These are phyloP conservation scores for Clarias magur DNA, from an alignment of 2,113 vertebrate genomes.

Conservation along the genomic window DNA sequence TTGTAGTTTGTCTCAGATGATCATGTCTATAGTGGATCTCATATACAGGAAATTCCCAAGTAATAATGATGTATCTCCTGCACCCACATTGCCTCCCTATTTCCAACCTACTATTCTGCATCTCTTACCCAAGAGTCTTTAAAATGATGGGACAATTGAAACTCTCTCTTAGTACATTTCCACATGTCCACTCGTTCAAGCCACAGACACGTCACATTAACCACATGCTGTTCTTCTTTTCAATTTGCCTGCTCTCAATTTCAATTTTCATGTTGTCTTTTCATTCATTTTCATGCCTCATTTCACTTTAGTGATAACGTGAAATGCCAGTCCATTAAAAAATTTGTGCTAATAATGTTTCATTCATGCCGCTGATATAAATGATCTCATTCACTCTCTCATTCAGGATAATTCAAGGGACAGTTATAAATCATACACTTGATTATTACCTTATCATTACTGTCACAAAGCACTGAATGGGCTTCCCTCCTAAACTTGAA, in stretches of 20 bases:
- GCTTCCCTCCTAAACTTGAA: neutral
- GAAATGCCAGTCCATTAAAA: constrained; percentile 11
- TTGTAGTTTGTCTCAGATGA: too few species aligned
- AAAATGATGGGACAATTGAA: neutral
- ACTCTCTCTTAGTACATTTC: neutral
- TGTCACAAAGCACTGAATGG: constrained; percentile 18
- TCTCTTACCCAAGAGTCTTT: neutral
- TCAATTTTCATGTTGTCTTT: neutral
- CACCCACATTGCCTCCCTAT: neutral
- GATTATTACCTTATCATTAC: constrained; percentile 55
- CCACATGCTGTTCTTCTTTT: neutral
- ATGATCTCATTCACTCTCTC: constrained; percentile 26
- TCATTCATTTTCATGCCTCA: neutral
- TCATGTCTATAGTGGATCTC: neutral
- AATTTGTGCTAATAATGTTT: neutral
- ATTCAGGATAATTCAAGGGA: constrained; percentile 21
- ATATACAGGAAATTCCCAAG: neutral
- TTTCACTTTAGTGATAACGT: neutral
- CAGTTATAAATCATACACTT: neutral
- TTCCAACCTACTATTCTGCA: neutral
- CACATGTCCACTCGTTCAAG: neutral
- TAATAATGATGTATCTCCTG: neutral
- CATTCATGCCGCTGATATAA: constrained; percentile 38
- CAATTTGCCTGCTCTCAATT: neutral
- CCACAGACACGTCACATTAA: neutral